Evolutionary conservation across 2,113 vertebrate genomes (phyloP).

Genomic region (Spea bombifrons): DNA sequence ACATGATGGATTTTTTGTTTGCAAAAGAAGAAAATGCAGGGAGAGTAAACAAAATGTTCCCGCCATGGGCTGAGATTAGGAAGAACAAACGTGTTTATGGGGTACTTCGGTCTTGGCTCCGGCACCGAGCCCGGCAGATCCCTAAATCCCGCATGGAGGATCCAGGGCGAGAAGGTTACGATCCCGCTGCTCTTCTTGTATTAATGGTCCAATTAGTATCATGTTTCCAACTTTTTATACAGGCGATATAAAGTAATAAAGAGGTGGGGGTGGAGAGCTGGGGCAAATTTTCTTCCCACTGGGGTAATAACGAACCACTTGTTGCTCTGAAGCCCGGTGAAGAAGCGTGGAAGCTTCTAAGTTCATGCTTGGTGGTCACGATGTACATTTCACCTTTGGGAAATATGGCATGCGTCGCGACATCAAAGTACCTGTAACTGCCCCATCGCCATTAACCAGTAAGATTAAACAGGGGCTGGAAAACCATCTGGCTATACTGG

Average conservation of each 20-base stretch:
- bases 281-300: background rate
- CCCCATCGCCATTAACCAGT: too few relatives aligned
- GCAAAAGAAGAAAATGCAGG: background rate
- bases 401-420: too few relatives aligned
- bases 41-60: constrained; percentile 34
- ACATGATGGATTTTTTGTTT: background rate
- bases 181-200: too few relatives aligned
- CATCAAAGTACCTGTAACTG: too few relatives aligned
- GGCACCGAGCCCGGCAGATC: background rate
- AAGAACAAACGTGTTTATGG: background rate
- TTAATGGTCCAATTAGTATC: too few relatives aligned
- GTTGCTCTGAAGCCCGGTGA: too few relatives aligned
- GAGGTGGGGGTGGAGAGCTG: background rate
- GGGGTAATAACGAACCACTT: background rate
- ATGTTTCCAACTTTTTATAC: background rate
- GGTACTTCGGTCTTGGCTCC: background rate
- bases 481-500: too few relatives aligned
- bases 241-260: background rate
- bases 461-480: too few relatives aligned
- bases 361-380: too few relatives aligned
- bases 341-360: too few relatives aligned
- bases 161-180: too few relatives aligned
- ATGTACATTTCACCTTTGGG: too few relatives aligned
- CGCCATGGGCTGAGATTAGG: constrained; percentile 1
- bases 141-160: background rate